phyloP scores from a whole-genome alignment of 2,888 invertebrate genomes.

The Teleogryllus oceanicus region DNA sequence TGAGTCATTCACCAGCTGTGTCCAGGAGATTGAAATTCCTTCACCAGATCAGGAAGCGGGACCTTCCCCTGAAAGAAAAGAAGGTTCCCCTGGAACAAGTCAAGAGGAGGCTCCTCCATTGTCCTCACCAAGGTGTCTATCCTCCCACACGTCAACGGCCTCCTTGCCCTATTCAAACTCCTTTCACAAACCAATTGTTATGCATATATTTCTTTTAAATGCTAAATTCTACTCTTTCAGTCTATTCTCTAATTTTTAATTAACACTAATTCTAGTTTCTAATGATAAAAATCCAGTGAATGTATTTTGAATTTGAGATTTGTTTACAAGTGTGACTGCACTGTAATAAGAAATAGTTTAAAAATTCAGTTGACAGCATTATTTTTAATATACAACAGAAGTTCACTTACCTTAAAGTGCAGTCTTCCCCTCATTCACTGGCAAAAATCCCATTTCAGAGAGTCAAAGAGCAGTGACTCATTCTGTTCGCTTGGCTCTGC shows the following conservation, averaged over 20 bases:
- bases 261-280: background rate
- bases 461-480: slow-evolving; percentile 38
- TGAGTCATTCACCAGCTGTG: slow-evolving; percentile 20
- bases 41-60: background rate
- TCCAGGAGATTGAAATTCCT: slow-evolving; percentile 18
- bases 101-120: background rate
- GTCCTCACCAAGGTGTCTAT: slow-evolving; percentile 9
- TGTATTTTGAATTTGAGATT: background rate
- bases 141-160: too few relatives aligned
- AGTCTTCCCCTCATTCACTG: slow-evolving; percentile 11
- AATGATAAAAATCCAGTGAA: slow-evolving; percentile 18
- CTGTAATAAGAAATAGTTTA: background rate
- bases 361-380: background rate
- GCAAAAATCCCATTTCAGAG: slow-evolving; percentile 25
- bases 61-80: background rate
- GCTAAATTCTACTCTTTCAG: too few relatives aligned
- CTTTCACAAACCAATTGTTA: too few relatives aligned
- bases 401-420: background rate
- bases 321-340: background rate
- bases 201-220: too few relatives aligned
- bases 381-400: background rate
- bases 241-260: too few relatives aligned
- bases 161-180: too few relatives aligned
- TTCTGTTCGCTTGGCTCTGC: slow-evolving; percentile 39
- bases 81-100: too few relatives aligned